Base-by-base conservation (phyloP, 1,140 invertebrate species). In the Sinella curviseta region DNA sequence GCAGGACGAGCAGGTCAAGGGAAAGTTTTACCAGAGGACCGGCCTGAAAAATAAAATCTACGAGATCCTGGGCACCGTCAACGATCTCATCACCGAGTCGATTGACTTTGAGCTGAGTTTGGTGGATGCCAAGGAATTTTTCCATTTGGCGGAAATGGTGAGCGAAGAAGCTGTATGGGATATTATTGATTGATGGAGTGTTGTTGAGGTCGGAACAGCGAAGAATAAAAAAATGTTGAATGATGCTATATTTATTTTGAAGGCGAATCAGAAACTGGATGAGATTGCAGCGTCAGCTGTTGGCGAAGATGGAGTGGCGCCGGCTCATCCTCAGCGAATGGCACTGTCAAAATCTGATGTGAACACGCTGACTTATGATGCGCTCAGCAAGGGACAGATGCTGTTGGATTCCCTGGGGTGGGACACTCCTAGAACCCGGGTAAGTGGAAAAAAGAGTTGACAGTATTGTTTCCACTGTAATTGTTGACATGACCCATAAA, bases 381-480 rank as follows among this genome's bases (percentile, higher is more conserved):
- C 81, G 2, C 34, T 82, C 3, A 67, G 26, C 24, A 82, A 82
- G 77, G 81, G 81, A n/a, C 36, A 79, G n/a, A 55, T 20, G 36
- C 14, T 82, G 2, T 57, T 82, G 0, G 74, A 82, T 67, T 54
- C 35, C 1, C 26, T 76, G 33, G 81, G 81, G n/a, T 82, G 81
- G 81, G 79, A 80, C 26, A 67, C 39, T 30, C 24, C 60, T 14
- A 67, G 73, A 3, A 76, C 79, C 0, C 39, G 73, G 67, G 82
- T 81, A 57, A 75, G 54, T 55, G 8, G 8, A 20, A 48, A 12
- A 48, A 48, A 48, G 8, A 12, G 8, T 48, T 48, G n/a, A n/a
- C 26, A 26, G 14, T 16, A 70, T 16, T 28, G 14, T 16, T 70
- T 70, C n/a, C n/a, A n/a, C n/a, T n/a, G n/a, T n/a, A n/a, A n/a